phyloP scores from a whole-genome alignment of 2,888 invertebrate genomes.

The Lasioglossum calceatum region DNA sequence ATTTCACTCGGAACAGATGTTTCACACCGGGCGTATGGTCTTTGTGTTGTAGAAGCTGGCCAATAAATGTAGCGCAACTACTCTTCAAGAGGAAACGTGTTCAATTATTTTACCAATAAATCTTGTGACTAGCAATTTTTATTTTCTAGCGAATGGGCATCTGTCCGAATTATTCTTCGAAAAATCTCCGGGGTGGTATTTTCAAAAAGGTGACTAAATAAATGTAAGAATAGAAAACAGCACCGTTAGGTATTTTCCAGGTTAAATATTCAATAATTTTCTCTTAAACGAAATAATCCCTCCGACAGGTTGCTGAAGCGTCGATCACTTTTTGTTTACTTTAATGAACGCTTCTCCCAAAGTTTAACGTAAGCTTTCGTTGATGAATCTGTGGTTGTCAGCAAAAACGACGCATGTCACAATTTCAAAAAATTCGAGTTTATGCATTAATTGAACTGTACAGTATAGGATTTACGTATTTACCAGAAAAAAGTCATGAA shows the following conservation, averaged over 20 bases:
- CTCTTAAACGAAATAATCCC: background rate
- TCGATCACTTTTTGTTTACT: background rate
- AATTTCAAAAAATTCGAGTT: too few relatives aligned
- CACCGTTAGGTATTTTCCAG: background rate
- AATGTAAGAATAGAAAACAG: background rate
- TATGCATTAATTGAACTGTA: too few relatives aligned
- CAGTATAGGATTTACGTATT: too few relatives aligned
- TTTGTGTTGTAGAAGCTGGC: background rate
- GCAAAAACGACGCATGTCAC: too few relatives aligned
- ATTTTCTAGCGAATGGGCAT: background rate
- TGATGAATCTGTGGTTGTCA: too few relatives aligned
- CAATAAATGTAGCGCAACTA: background rate
- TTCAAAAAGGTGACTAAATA: background rate
- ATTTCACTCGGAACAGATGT: background rate
- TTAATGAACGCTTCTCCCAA: background rate
- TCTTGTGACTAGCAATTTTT: background rate
- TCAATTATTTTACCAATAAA: background rate
- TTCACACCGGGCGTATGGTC: background rate
- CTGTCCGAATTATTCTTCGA: background rate
- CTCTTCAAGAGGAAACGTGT: background rate
- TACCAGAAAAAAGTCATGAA: too few relatives aligned
- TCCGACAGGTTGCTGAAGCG: background rate
- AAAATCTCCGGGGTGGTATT: background rate
- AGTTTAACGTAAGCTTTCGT: background rate
- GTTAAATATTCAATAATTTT: background rate